These are phyloP conservation scores for Cephalopterus ornatus DNA, from an alignment of 2,113 vertebrate genomes.

Conservation along the genomic window DNA sequence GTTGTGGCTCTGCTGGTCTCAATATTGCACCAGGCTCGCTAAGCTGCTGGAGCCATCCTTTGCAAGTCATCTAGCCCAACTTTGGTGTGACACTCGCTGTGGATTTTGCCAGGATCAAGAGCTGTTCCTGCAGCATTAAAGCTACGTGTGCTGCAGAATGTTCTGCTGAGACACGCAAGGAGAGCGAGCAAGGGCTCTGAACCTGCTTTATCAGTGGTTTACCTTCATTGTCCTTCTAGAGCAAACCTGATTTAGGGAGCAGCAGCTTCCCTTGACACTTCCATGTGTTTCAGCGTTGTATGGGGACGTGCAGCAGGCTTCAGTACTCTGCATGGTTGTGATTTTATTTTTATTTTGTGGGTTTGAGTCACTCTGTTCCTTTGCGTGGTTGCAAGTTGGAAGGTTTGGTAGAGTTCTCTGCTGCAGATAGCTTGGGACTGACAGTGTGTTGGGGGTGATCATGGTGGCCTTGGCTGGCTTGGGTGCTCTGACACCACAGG, in stretches of 20 bases:
- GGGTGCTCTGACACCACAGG: neutral
- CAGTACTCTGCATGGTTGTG: neutral
- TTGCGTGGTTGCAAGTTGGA: neutral
- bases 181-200: neutral
- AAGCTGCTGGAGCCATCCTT: neutral
- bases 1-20: neutral
- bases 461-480: neutral
- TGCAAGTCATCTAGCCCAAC: fast-evolving
- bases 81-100: neutral
- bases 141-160: fast-evolving
- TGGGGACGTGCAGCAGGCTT: fast-evolving
- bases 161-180: neutral
- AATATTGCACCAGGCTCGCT: fast-evolving
- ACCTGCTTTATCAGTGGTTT: constrained; percentile 26
- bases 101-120: neutral
- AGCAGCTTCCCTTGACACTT: neutral
- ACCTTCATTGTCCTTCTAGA: constrained; percentile 45
- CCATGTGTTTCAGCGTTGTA: neutral
- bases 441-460: neutral
- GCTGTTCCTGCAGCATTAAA: neutral
- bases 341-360: neutral
- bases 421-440: neutral
- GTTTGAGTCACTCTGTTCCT: neutral
- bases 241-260: constrained; percentile 17
- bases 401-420: neutral